These are phyloP conservation scores for Philypnodon macrostomus DNA, from an alignment of 2,797 vertebrate species.

Conservation along the genomic window DNA sequence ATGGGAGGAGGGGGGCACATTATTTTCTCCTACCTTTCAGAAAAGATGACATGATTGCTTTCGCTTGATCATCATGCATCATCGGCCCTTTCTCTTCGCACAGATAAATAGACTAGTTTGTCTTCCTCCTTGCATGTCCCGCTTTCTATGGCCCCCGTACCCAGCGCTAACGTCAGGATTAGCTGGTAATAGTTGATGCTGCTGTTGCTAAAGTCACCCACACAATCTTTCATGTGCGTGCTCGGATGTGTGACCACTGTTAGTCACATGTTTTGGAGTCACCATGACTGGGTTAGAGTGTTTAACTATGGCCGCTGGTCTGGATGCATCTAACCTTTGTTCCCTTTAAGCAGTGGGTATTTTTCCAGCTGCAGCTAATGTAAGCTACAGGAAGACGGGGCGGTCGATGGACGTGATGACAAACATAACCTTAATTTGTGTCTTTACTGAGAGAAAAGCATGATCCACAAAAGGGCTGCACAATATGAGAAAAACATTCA, in stretches of 20 bases:
- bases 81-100: slow-evolving; percentile 83
- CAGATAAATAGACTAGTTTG: slow-evolving; percentile 89
- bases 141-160: slow-evolving; percentile 33
- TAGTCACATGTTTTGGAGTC: slow-evolving; percentile 46
- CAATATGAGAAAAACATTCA: no score
- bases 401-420: slow-evolving; percentile 45
- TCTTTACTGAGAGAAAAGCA: background rate
- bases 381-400: slow-evolving; percentile 65
- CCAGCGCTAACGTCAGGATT: slow-evolving; percentile 62
- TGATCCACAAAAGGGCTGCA: no score
- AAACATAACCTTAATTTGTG: slow-evolving; percentile 34
- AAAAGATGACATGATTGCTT: slow-evolving; percentile 99
- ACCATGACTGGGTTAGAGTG: slow-evolving; percentile 49
- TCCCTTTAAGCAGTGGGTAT: slow-evolving; percentile 85
- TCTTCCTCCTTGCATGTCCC: slow-evolving; percentile 41
- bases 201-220: slow-evolving; percentile 56
- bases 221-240: slow-evolving; percentile 58
- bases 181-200: slow-evolving; percentile 71
- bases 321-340: slow-evolving; percentile 95
- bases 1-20: slow-evolving; percentile 70
- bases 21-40: slow-evolving; percentile 99
- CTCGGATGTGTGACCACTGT: slow-evolving; percentile 23
- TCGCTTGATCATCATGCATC: slow-evolving; percentile 99
- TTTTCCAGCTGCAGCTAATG: slow-evolving; percentile 94
- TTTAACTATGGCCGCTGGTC: slow-evolving; percentile 64